Evolutionary conservation across 2,113 vertebrate species (phyloP).

Genomic region (Eclectus roratus): DNA sequence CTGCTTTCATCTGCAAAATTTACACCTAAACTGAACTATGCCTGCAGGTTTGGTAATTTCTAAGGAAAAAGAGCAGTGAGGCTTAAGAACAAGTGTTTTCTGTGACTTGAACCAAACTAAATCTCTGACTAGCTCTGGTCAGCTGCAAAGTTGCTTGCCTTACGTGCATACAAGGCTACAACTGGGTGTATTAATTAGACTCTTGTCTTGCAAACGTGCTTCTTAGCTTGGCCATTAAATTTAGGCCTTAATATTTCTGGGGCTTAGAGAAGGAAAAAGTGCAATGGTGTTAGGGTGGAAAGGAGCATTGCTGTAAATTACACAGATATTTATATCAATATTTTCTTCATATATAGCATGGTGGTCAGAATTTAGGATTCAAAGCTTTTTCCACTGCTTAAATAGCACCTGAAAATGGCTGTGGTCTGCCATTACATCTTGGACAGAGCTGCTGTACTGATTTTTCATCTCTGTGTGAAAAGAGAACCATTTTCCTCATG

Average conservation of each 20-base stretch:
- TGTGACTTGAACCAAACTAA: background rate
- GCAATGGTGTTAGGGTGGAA: background rate
- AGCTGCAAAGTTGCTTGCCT: background rate
- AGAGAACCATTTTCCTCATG: background rate
- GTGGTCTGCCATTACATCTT: background rate
- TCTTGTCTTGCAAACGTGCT: background rate
- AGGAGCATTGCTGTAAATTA: background rate
- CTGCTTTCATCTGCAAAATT: background rate
- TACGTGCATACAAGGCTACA: background rate
- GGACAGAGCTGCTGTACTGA: background rate
- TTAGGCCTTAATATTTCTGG: background rate
- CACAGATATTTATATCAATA: background rate
- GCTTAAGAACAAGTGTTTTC: background rate
- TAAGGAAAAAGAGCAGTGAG: background rate
- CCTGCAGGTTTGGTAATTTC: background rate
- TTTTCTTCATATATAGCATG: background rate
- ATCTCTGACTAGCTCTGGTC: background rate
- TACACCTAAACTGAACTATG: background rate
- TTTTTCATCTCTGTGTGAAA: constrained; percentile 22
- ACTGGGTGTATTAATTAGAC: background rate
- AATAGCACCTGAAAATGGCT: background rate
- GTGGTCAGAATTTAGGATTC: background rate
- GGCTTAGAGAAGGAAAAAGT: background rate
- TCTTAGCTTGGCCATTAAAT: background rate
- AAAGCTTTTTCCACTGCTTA: background rate